Conservation (phyloP, 2,113 vertebrate species). For the Nannobrachium achirus region DNA sequence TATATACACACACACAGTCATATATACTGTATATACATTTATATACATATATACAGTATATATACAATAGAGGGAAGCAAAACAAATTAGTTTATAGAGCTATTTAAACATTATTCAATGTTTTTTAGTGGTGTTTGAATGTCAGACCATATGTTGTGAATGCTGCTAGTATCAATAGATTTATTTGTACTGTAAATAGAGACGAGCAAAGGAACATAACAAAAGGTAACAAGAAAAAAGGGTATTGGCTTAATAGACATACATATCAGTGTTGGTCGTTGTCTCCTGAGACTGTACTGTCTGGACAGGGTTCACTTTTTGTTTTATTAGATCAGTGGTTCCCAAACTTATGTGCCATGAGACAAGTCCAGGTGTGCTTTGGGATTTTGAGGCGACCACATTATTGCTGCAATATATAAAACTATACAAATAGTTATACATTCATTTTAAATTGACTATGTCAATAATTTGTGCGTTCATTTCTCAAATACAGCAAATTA, state of each 20-base stretch:
- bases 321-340: constrained; percentile 32
- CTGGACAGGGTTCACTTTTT: constrained; percentile 61
- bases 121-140: constrained; percentile 80
- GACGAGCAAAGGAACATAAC: constrained; percentile 65
- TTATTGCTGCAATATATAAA: too few relatives aligned
- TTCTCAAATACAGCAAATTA: too few relatives aligned
- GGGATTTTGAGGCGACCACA: too few relatives aligned
- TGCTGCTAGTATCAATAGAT: constrained; percentile 82
- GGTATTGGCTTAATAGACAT: constrained; percentile 61
- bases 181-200: constrained; percentile 79
- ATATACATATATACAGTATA: constrained; percentile 26
- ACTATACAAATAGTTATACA: too few relatives aligned
- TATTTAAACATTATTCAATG: constrained; percentile 72
- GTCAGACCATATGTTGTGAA: constrained; percentile 79
- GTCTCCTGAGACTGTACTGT: constrained; percentile 51
- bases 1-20: constrained; percentile 36
- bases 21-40: constrained; percentile 13
- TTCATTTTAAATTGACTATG: too few relatives aligned
- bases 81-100: constrained; percentile 76
- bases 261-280: constrained; percentile 73
- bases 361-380: too few relatives aligned
- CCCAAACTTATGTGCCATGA: too few relatives aligned
- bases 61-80: constrained; percentile 62
- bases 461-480: too few relatives aligned
- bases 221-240: constrained; percentile 57